Evolutionary conservation across 1,140 invertebrate genomes (phyloP).

Genomic region (Conus ventricosus): DNA sequence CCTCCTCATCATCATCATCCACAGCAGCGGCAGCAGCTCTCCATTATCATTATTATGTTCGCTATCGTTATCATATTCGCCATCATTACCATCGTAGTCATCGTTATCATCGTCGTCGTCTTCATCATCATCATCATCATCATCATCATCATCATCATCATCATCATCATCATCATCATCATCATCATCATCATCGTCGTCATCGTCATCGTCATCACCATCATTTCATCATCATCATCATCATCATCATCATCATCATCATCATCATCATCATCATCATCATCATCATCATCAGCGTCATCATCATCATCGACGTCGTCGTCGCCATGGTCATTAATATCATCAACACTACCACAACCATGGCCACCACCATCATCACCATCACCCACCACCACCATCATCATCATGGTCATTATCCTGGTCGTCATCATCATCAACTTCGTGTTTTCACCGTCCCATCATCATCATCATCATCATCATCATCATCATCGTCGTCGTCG

Average conservation of each 20-base stretch:
- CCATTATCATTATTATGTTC: too few species aligned
- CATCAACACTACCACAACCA: too few species aligned
- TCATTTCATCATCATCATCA: neutral
- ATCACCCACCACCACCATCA: too few species aligned
- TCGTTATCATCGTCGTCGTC: too few species aligned
- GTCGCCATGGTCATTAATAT: neutral
- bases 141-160: neutral
- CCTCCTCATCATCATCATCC: too few species aligned
- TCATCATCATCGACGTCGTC: neutral
- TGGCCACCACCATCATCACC: too few species aligned
- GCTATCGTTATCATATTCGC: too few species aligned
- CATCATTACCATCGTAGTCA: too few species aligned
- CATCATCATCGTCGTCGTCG: neutral
- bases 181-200: neutral
- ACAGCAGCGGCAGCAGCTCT: too few species aligned
- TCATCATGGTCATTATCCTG: neutral
- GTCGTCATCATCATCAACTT: neutral
- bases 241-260: neutral
- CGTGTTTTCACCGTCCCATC: neutral
- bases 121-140: too few species aligned
- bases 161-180: too few species aligned
- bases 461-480: constrained; percentile 2
- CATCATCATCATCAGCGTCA: neutral
- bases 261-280: neutral
- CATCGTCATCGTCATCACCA: neutral